Conservation (phyloP, 2,888 invertebrate species). For the Parthenolecanium corni region DNA sequence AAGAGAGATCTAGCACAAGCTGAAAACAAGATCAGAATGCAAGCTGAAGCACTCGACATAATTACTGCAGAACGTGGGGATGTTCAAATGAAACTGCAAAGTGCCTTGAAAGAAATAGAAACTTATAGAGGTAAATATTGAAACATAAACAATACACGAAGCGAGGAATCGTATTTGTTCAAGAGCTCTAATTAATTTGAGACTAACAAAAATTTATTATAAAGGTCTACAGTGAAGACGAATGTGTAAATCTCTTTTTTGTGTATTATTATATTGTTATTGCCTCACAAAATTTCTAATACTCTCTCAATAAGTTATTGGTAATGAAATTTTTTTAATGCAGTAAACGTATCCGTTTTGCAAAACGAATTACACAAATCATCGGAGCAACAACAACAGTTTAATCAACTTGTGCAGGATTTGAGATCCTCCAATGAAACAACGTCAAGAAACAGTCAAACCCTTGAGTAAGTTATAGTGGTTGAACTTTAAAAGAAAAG, state of each 20-base stretch:
- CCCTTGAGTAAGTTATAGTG: slow-evolving; percentile 1
- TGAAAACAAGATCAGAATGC: slow-evolving; percentile 18
- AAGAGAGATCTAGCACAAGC: slow-evolving; percentile 12
- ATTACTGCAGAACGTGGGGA: slow-evolving; percentile 14
- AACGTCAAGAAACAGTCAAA: neutral
- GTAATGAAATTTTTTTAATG: neutral
- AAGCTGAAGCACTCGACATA: slow-evolving; percentile 16
- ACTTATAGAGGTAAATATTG: neutral
- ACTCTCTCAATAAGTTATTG: too few relatives aligned
- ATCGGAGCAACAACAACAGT: too few relatives aligned
- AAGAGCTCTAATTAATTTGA: too few relatives aligned
- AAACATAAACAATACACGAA: neutral
- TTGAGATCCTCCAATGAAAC: neutral
- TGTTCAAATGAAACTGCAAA: neutral
- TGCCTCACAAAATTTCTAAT: too few relatives aligned
- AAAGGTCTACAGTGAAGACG: too few relatives aligned
- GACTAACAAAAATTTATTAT: too few relatives aligned
- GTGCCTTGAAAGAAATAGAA: neutral
- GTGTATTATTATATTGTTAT: too few relatives aligned
- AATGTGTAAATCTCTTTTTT: too few relatives aligned
- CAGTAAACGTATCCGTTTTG: slow-evolving; percentile 1
- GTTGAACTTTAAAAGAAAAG: neutral
- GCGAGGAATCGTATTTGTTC: neutral
- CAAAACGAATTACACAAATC: slow-evolving; percentile 10
- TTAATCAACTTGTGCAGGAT: neutral